Percentiles rank a stretch among this genome's conserved stretches.
Conservation (phyloP, 2,797 vertebrate genomes). For the Platyrinchus mystaceus region DNA sequence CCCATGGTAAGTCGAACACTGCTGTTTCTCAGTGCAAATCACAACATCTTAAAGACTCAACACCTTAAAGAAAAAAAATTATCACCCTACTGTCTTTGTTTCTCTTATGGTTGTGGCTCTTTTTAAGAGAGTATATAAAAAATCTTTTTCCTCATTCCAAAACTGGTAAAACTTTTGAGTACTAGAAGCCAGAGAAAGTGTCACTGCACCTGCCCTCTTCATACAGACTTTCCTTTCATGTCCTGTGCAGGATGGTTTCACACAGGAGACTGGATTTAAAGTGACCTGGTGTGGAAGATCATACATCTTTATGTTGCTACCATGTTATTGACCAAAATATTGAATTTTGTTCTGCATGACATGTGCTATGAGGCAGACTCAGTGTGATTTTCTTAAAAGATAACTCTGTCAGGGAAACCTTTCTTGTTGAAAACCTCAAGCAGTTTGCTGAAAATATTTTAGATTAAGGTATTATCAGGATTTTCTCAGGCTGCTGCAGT, state of each 20-base stretch:
- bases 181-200: neutral
- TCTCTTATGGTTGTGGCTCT: neutral
- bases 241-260: neutral
- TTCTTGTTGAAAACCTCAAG: neutral
- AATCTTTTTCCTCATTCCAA: neutral
- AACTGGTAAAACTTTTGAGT: neutral
- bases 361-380: neutral
- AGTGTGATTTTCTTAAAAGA: neutral
- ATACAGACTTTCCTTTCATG: neutral
- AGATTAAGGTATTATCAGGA: conserved; percentile 6
- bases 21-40: neutral
- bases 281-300: conserved; percentile 10
- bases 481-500: neutral
- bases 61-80: neutral
- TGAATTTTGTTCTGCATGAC: neutral
- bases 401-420: neutral
- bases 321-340: conserved; percentile 23
- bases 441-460: conserved; percentile 2
- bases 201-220: neutral
- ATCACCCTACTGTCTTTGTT: neutral
- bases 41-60: neutral
- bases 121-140: neutral
- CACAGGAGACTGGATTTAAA: neutral
- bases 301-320: conserved; percentile 25
- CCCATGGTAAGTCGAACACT: neutral